Conservation (phyloP, 2,113 vertebrate genomes). For the Isichthys henryi region DNA sequence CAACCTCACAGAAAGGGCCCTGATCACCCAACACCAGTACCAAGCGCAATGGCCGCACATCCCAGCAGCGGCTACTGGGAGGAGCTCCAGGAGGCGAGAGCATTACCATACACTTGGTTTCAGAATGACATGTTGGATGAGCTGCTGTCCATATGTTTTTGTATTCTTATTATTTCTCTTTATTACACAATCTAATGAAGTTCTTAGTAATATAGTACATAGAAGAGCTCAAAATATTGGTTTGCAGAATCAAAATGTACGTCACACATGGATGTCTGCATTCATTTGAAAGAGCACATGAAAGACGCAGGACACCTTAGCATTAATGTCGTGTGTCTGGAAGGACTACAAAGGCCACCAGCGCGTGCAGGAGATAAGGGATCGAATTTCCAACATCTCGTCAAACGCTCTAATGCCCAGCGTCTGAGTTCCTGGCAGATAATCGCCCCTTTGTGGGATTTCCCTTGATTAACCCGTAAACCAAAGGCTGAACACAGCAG, state of each 20-base stretch:
- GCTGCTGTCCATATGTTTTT: neutral
- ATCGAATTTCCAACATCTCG: constrained; percentile 5
- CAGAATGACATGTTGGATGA: neutral
- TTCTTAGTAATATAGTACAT: neutral
- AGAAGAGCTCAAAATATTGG: neutral
- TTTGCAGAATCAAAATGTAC: neutral
- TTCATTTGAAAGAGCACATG: neutral
- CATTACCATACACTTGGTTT: neutral
- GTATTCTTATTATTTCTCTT: neutral
- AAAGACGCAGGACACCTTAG: constrained; percentile 19
- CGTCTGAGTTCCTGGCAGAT: constrained; percentile 14
- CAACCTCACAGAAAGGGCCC: neutral
- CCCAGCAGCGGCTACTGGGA: neutral
- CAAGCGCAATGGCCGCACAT: neutral
- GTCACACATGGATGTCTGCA: neutral
- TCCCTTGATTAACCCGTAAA: neutral
- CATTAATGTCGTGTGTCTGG: constrained; percentile 17
- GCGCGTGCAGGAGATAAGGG: constrained; percentile 8
- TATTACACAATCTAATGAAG: neutral
- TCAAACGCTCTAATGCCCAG: constrained; percentile 7
- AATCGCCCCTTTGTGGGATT: constrained; percentile 15
- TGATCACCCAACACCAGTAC: neutral
- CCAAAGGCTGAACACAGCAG: neutral
- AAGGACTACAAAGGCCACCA: constrained; percentile 24
- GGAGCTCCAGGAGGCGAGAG: neutral